A percentile compares a stretch with the other conserved stretches of the same genome.
Conservation (phyloP, 2,113 vertebrate species). For the Pachyramphus minor region DNA sequence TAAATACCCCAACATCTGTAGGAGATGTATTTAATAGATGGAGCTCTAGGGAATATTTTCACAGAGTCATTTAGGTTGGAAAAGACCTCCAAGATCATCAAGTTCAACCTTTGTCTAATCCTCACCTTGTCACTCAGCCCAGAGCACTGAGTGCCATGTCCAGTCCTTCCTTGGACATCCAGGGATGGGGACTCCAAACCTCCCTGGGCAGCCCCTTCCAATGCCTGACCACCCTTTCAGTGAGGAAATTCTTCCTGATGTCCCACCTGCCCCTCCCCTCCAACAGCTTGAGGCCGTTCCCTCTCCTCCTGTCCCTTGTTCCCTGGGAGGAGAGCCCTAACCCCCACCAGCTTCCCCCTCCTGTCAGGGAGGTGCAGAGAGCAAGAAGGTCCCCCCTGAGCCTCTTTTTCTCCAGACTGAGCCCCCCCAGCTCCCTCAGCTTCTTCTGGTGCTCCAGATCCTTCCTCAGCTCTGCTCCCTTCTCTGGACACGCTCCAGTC, state of each 20-base stretch:
- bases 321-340: background rate
- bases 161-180: background rate
- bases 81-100: rapidly evolving
- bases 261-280: rapidly evolving
- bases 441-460: rapidly evolving
- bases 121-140: background rate
- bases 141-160: background rate
- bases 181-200: background rate
- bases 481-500: rapidly evolving
- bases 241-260: rapidly evolving
- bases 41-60: background rate
- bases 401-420: background rate
- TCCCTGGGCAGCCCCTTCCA: background rate
- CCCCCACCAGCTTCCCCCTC: background rate
- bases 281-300: background rate
- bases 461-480: rapidly evolving
- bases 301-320: background rate
- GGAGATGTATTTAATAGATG: background rate
- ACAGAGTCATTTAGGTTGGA: background rate
- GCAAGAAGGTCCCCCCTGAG: background rate
- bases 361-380: background rate
- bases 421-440: background rate
- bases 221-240: background rate
- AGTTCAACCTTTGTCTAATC: background rate
- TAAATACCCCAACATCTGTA: background rate